A percentile compares a stretch with the other conserved stretches of the same genome.
These are phyloP conservation scores for Heliconius cydno DNA, from an alignment of 2,888 invertebrate species.

Conservation along the genomic window DNA sequence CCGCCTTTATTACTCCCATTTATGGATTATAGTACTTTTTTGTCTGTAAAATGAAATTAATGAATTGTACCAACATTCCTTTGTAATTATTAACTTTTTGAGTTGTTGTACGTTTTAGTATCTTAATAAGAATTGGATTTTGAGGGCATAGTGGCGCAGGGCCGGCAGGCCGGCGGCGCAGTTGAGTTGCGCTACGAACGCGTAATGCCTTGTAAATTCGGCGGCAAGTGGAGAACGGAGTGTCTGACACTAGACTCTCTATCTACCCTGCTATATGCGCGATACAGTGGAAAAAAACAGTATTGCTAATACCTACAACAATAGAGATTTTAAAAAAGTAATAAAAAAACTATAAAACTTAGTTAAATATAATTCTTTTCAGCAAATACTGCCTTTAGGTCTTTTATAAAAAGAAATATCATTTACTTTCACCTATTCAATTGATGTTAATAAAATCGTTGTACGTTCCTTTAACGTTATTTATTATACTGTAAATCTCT, in stretches of 20 bases:
- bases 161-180: too few relatives aligned
- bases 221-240: too few relatives aligned
- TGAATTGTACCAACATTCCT: not conserved
- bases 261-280: too few relatives aligned
- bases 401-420: not conserved
- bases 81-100: not conserved
- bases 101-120: too few relatives aligned
- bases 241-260: too few relatives aligned
- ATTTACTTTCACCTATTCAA: conserved; percentile 17
- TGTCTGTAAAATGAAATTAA: not conserved
- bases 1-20: not conserved
- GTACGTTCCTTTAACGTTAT: not conserved
- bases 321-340: not conserved
- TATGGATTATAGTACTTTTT: not conserved
- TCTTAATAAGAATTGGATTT: too few relatives aligned
- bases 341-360: not conserved
- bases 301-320: too few relatives aligned
- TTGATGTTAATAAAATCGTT: conserved; percentile 36
- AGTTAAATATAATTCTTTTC: not conserved
- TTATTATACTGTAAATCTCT: conserved; percentile 16
- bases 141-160: too few relatives aligned
- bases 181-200: too few relatives aligned
- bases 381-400: not conserved
- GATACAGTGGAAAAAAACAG: too few relatives aligned
- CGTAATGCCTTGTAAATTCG: too few relatives aligned